phyloP scores from a whole-genome alignment of 1,140 invertebrate genomes.

The Steinernema khuongi region DNA sequence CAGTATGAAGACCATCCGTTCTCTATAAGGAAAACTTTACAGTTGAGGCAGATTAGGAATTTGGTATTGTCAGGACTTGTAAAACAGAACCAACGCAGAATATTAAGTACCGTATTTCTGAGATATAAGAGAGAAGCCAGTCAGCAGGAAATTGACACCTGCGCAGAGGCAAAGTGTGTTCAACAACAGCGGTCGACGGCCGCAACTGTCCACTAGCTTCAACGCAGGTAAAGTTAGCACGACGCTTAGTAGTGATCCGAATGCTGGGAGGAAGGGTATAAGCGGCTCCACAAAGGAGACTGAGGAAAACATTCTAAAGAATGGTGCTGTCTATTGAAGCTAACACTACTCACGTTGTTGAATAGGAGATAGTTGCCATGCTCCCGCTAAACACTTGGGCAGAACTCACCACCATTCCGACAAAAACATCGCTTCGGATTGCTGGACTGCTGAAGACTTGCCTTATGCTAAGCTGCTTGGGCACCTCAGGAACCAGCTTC shows the following conservation, averaged over 20 bases:
- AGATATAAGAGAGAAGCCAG: slow-evolving; percentile 37
- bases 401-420: slow-evolving; percentile 45
- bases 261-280: slow-evolving; percentile 40
- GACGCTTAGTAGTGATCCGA: slow-evolving; percentile 40
- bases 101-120: slow-evolving; percentile 10
- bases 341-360: slow-evolving; percentile 36
- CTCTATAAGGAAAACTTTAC: slow-evolving; percentile 13
- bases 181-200: slow-evolving; percentile 38
- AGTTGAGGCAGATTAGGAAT: slow-evolving; percentile 18
- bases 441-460: slow-evolving; percentile 22
- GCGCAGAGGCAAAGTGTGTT: slow-evolving; percentile 44
- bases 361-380: slow-evolving; percentile 44
- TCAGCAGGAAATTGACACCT: slow-evolving; percentile 34
- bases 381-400: slow-evolving; percentile 44
- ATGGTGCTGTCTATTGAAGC: background rate
- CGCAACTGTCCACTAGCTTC: slow-evolving; percentile 42
- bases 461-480: background rate
- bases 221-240: slow-evolving; percentile 46
- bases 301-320: slow-evolving; percentile 42
- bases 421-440: slow-evolving; percentile 31
- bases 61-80: background rate
- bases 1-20: slow-evolving; percentile 33
- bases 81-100: background rate
- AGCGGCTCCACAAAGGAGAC: slow-evolving; percentile 42
- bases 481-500: background rate